phyloP scores from a whole-genome alignment of 2,888 invertebrate species.

The Lasioglossum figueresi region DNA sequence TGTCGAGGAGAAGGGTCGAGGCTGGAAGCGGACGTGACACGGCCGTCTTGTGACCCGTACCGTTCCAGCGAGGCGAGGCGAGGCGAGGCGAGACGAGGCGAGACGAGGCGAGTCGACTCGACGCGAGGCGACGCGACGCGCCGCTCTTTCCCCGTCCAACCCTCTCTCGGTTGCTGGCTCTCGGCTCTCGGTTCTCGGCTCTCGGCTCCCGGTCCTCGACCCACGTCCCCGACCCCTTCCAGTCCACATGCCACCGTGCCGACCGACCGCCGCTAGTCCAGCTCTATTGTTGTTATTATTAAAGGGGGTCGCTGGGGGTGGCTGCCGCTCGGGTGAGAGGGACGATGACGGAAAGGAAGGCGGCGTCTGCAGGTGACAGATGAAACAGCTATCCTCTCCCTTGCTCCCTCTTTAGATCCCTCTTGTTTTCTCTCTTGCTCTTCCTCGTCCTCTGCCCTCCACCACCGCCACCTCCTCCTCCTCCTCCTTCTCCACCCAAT shows the following conservation, averaged over 20 bases:
- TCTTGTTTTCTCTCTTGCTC: slow-evolving; percentile 58
- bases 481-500: slow-evolving; percentile 21
- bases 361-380: slow-evolving; percentile 84
- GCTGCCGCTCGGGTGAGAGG: slow-evolving; percentile 76
- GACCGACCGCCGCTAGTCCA: slow-evolving; percentile 76
- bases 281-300: slow-evolving; percentile 84
- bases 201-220: slow-evolving; percentile 55
- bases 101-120: slow-evolving; percentile 17
- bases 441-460: slow-evolving; percentile 38
- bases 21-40: slow-evolving; percentile 82
- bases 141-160: slow-evolving; percentile 47
- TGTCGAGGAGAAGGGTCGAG: slow-evolving; percentile 78
- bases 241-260: slow-evolving; percentile 74
- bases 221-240: slow-evolving; percentile 56
- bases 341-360: slow-evolving; percentile 84
- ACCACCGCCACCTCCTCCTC: slow-evolving; percentile 14
- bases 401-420: slow-evolving; percentile 63
- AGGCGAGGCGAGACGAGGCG: slow-evolving; percentile 9
- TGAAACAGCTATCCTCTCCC: slow-evolving; percentile 81
- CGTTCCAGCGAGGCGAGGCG: slow-evolving; percentile 60
- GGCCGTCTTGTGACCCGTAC: slow-evolving; percentile 82
- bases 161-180: slow-evolving; percentile 45
- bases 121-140: slow-evolving; percentile 17
- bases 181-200: slow-evolving; percentile 43
- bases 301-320: slow-evolving; percentile 77